These are phyloP conservation scores for Colletes collaris DNA, from an alignment of 2,888 invertebrate genomes.

Conservation along the genomic window DNA sequence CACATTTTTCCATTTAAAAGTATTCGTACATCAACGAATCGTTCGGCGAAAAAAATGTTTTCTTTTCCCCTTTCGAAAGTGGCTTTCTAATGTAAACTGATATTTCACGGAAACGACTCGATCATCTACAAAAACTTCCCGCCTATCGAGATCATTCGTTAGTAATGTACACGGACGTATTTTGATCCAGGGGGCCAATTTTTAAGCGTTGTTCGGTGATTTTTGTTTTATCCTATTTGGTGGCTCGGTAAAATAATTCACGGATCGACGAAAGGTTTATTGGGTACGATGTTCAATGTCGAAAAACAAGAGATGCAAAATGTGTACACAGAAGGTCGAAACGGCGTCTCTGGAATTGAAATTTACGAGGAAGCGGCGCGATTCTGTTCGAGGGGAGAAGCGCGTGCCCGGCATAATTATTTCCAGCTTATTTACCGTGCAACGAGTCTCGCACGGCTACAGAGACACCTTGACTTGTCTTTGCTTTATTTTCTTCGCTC, in stretches of 20 bases:
- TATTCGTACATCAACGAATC: background rate
- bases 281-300: background rate
- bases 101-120: background rate
- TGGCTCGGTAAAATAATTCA: background rate
- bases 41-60: background rate
- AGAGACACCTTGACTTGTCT: conserved; percentile 13
- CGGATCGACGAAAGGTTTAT: background rate
- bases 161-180: too few relatives aligned
- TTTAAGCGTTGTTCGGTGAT: too few relatives aligned
- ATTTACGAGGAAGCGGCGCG: conserved; percentile 16
- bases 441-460: conserved; percentile 1
- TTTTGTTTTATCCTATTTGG: too few relatives aligned
- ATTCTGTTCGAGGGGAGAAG: conserved; percentile 22
- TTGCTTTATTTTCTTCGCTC: conserved; percentile 47
- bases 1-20: background rate
- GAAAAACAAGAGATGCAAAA: background rate
- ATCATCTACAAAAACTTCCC: too few relatives aligned
- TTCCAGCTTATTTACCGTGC: conserved; percentile 22
- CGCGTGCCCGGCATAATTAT: conserved; percentile 47
- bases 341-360: conserved; percentile 1
- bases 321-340: background rate
- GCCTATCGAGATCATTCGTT: too few relatives aligned
- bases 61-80: background rate
- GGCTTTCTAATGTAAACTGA: background rate
- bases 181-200: too few relatives aligned